Percentiles rank a stretch among this genome's conserved stretches.
phyloP scores from a whole-genome alignment of 2,888 invertebrate species.

The Lasioglossum zephyrum region DNA sequence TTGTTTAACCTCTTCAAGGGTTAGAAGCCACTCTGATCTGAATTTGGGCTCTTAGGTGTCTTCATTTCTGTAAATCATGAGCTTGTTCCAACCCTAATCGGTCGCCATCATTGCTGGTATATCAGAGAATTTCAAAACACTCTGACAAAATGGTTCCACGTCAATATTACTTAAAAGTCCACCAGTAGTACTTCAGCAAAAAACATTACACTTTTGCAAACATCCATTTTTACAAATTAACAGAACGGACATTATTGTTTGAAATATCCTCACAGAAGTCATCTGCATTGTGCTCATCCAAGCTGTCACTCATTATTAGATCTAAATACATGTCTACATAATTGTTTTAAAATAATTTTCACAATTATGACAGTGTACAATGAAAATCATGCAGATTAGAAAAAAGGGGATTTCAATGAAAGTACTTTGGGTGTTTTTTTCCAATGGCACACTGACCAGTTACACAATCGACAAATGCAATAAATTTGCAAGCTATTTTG shows the following conservation, averaged over 20 bases:
- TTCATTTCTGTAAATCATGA: background rate
- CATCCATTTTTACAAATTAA: background rate
- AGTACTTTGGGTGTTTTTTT: background rate
- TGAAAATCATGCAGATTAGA: background rate
- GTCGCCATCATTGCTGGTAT: background rate
- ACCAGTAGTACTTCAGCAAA: background rate
- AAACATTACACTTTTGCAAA: background rate
- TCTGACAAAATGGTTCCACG: background rate
- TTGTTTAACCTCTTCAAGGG: background rate
- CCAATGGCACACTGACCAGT: constrained; percentile 10
- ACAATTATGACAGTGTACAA: background rate
- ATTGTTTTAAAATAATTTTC: background rate
- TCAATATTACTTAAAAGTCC: background rate
- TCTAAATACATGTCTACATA: background rate
- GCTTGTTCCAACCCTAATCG: background rate
- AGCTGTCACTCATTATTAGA: background rate
- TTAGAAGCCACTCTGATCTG: background rate
- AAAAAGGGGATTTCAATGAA: background rate
- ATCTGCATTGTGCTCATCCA: background rate
- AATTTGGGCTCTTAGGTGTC: background rate
- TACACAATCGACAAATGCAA: constrained; percentile 38
- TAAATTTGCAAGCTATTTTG: constrained; percentile 43
- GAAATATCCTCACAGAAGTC: background rate
- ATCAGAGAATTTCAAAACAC: background rate
- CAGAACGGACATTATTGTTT: background rate